Evolutionary conservation across 2,113 vertebrate genomes (phyloP).

Genomic region (Gobius niger): DNA sequence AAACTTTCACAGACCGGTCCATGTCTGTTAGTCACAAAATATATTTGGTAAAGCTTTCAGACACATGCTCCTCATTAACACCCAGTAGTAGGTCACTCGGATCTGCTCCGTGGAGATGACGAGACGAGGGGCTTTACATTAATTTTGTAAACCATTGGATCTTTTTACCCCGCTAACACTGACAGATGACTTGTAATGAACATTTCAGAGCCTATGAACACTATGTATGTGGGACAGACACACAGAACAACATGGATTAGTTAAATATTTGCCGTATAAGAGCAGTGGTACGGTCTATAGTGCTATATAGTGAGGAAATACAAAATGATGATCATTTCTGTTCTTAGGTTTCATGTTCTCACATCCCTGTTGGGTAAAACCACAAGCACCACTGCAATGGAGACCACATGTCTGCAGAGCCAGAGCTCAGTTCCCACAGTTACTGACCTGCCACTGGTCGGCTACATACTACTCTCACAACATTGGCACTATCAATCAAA

Average conservation of each 20-base stretch:
- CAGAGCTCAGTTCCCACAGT: constrained; percentile 57
- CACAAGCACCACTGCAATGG: constrained; percentile 65
- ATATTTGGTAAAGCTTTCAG: constrained; percentile 16
- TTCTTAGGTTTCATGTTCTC: constrained; percentile 25
- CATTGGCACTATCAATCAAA: constrained; percentile 27
- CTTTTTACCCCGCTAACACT: too few relatives aligned
- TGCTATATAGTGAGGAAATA: constrained; percentile 24
- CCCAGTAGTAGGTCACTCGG: not conserved
- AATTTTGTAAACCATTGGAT: too few relatives aligned
- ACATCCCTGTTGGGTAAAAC: constrained; percentile 49
- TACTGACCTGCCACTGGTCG: constrained; percentile 33
- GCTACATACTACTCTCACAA: constrained; percentile 18
- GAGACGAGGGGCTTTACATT: not conserved
- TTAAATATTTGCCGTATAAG: not conserved
- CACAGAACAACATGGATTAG: too few relatives aligned
- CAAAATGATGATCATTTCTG: constrained; percentile 18
- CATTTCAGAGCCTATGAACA: too few relatives aligned
- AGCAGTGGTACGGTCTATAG: not conserved
- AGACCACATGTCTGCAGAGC: constrained; percentile 71
- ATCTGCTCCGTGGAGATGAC: not conserved
- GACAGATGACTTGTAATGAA: too few relatives aligned
- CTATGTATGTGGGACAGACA: too few relatives aligned
- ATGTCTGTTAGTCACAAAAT: constrained; percentile 24
- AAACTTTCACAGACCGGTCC: constrained; percentile 47
- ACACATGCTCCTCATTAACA: constrained; percentile 16